Evolutionary conservation across 1,140 invertebrate genomes (phyloP), one percentile per base, ranked within the genome.

Genomic region (Macrotrachela quadricornifera): DNA sequence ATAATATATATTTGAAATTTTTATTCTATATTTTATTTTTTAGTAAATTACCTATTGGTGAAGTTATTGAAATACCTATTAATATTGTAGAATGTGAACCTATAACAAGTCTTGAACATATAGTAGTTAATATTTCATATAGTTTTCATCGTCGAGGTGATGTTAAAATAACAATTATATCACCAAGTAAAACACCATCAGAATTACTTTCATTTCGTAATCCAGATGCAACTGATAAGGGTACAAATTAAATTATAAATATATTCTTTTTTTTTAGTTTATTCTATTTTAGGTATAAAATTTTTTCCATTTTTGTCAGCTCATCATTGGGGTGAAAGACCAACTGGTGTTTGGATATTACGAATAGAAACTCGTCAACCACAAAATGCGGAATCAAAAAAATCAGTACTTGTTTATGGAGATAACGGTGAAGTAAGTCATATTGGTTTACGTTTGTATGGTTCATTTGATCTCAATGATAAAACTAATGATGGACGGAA

Each of bases 251-350:
- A 30, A 8, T 4, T 8, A 30, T 4, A 30, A 30, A 30, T 4
- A 30, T 8, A 30, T 30, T 30, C 21, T 4, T 4, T 4, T 8
- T 12, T 49, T 13, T 30, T 46, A 43, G 11, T 21, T 37, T 46
- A 12, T 38, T 30, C 21, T 30, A 30, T 30, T 39, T 4, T 50
- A 55, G 54, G 48, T 21, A 42, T 55, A 6, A 45, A 71, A 6
- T 76, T 80, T 56, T 94, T 87, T 82, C 80, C 77, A 42, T 83
- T 94, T 63, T 82, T 85, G 74, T 83, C 83, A 0, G 81, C 90
- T 0, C 84, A 84, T 46, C 82, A 80, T 9, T 94, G 87, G 87
- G 85, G 83, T 11, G 88, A 94, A 69, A 69, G 77, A 60, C 78
- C 83, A 6, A 61, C 62, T 15, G 85, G 83, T 1, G 63, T 69